A percentile compares a stretch with the other conserved stretches of the same genome.
phyloP scores from a whole-genome alignment of 2,888 invertebrate genomes.

The Calameuta pallipes region DNA sequence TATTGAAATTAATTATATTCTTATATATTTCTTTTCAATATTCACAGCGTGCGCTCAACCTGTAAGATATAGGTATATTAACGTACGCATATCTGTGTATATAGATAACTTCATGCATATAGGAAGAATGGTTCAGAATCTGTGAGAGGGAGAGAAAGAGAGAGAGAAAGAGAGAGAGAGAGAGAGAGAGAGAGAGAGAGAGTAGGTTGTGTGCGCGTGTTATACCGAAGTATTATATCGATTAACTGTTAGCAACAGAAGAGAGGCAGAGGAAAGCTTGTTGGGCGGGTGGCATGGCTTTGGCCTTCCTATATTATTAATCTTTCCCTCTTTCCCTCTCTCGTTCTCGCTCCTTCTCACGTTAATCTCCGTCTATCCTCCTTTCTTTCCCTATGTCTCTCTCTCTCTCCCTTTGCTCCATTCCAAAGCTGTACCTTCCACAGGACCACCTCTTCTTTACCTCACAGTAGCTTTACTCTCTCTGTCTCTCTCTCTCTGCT shows the following conservation, averaged over 20 bases:
- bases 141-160: no score
- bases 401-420: conserved; percentile 6
- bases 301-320: conserved; percentile 65
- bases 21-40: no score
- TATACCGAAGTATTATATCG: conserved; percentile 64
- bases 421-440: no score
- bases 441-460: no score
- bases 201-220: conserved; percentile 40
- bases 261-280: conserved; percentile 60
- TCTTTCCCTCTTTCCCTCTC: conserved; percentile 53
- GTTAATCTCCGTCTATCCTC: not conserved
- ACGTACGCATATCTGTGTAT: not conserved
- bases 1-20: no score
- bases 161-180: not conserved
- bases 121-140: not conserved
- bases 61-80: not conserved
- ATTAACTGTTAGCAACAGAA: conserved; percentile 66
- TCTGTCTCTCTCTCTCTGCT: conserved; percentile 23
- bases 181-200: not conserved
- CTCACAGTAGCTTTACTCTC: conserved; percentile 22
- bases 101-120: conserved; percentile 2
- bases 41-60: no score
- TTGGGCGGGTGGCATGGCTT: conserved; percentile 56
- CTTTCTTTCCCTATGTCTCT: conserved; percentile 24
- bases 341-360: conserved; percentile 14